Conservation (phyloP, 2,797 vertebrate species). For the Sternarchorhynchus goeldii region DNA sequence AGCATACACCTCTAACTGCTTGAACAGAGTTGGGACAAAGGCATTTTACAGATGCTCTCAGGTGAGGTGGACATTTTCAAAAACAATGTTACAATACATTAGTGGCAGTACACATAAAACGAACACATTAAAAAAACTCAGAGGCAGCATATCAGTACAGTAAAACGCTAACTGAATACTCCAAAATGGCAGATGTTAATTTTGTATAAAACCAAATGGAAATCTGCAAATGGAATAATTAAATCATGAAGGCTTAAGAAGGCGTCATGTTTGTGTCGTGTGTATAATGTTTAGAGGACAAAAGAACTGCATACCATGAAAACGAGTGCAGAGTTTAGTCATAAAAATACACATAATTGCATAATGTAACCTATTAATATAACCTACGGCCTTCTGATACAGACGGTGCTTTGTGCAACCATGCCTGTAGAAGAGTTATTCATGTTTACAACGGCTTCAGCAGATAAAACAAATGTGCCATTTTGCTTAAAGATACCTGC, state of each 20-base stretch:
- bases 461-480: slow-evolving; percentile 1
- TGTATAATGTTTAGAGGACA: neutral
- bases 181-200: neutral
- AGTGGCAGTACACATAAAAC: slow-evolving; percentile 34
- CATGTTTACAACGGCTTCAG: neutral
- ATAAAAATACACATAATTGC: neutral
- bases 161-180: neutral
- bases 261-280: neutral
- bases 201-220: neutral
- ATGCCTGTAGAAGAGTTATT: neutral
- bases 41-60: neutral
- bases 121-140: neutral
- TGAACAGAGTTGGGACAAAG: neutral
- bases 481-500: neutral
- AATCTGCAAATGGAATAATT: neutral
- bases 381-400: neutral
- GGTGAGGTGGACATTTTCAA: slow-evolving; percentile 58
- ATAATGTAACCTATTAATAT: neutral
- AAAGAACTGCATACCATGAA: neutral
- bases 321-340: neutral
- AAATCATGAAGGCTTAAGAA: neutral
- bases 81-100: slow-evolving; percentile 59
- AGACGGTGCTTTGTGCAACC: neutral
- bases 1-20: neutral
- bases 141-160: neutral